Base-by-base conservation (phyloP, 1,140 invertebrate species). In the Cotesia glomerata region DNA sequence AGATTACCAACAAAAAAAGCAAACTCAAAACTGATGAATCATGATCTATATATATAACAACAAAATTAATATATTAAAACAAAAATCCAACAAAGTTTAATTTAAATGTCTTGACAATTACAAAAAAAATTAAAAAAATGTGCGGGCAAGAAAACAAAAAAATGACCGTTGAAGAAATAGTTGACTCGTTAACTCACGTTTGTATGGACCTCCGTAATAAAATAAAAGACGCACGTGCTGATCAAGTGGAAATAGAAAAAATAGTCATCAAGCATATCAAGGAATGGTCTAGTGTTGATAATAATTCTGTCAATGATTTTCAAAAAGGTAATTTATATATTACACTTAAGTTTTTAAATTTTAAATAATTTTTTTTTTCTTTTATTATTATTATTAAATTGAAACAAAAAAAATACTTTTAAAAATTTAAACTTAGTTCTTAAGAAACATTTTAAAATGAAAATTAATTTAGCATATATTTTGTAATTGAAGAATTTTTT, bases 181-280 rank as follows among this genome's bases (percentile, higher is more conserved):
- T 87, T 5, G 78, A 84, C 59, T 78, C 84, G 77, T 78, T 87
- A 11, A 85, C 81, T 51, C 78, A 86, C 65, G 75, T 75, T 64
- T 80, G 84, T 35, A 82, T 83, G 54, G 75, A 82, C 58, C 72
- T 85, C 58, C 80, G 81, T 52, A 69, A 56, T 4, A 75, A 66
- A 56, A 16, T 87, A 18, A 52, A 80, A 5, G 39, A 76, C 1
- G 58, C 54, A 2, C 75, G 61, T 54, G 74, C 8, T 45, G 11
- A 80, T 64, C 39, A 71, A 59, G 69, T 70, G 13, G 81, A 83
- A 73, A 81, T 80, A n/a, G 78, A 84, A 56, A 75, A 73, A 35
- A 71, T 85, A 5, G 72, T 86, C 73, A 74, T 84, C 13, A 79
- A 79, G 32, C 85, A 87, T 18, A 82, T 87, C 3, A 82, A 85